Evolutionary conservation across 2,113 vertebrate genomes (phyloP).

Genomic region (Caretta caretta): DNA sequence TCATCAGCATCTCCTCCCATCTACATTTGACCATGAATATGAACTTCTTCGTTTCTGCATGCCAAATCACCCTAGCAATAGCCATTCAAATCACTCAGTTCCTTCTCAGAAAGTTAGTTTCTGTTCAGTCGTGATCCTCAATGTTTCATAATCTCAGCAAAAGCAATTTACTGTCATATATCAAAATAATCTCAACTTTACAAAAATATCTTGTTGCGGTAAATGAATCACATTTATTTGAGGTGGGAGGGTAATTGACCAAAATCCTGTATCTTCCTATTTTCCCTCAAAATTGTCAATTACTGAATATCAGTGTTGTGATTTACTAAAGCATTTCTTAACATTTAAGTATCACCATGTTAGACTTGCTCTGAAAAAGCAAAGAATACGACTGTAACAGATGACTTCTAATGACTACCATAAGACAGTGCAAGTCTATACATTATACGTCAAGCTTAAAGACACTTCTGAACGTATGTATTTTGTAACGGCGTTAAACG

Average conservation of each 20-base stretch:
- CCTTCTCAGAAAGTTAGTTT: not conserved
- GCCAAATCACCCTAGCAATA: not conserved
- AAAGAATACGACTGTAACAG: not conserved
- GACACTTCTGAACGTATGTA: not conserved
- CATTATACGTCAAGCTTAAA: not conserved
- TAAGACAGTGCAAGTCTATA: not conserved
- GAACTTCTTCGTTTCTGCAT: not conserved
- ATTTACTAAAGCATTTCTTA: not conserved
- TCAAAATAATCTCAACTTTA: not conserved
- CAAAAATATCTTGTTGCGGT: not conserved
- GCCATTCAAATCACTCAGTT: not conserved
- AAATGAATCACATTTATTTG: not conserved
- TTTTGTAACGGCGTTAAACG: rapidly evolving
- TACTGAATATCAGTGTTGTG: not conserved
- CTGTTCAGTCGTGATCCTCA: too few relatives aligned
- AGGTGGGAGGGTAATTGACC: not conserved
- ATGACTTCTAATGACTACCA: not conserved
- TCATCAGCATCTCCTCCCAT: not conserved
- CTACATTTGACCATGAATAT: not conserved
- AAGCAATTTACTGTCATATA: rapidly evolving
- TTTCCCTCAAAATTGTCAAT: not conserved
- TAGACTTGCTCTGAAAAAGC: not conserved
- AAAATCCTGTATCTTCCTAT: rapidly evolving
- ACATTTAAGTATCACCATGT: not conserved
- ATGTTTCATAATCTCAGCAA: not conserved